Conservation (phyloP, 2,888 invertebrate genomes). For the Macroteleia sp. region DNA sequence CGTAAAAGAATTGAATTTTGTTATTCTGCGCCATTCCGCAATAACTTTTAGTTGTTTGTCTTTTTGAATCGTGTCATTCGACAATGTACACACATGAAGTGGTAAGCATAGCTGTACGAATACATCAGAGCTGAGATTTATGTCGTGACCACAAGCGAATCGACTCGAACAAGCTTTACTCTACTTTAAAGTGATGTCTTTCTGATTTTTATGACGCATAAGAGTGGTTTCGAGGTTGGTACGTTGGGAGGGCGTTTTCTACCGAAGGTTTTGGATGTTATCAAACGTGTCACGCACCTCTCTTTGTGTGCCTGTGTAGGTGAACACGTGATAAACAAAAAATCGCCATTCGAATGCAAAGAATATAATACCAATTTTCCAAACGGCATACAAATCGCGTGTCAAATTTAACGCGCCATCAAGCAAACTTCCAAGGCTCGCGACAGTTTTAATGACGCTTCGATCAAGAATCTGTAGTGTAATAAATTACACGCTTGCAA, state of each 20-base stretch:
- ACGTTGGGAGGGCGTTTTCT: slow-evolving; percentile 27
- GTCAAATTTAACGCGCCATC: slow-evolving; percentile 25
- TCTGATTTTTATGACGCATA: slow-evolving; percentile 50
- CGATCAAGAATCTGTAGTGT: slow-evolving; percentile 18
- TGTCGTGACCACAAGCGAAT: slow-evolving; percentile 40
- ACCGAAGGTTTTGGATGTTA: slow-evolving; percentile 55
- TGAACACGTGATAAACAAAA: slow-evolving; percentile 33
- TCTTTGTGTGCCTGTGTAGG: slow-evolving; percentile 9
- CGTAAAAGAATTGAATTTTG: neutral
- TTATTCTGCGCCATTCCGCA: neutral
- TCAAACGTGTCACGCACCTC: slow-evolving; percentile 42
- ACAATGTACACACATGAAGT: neutral
- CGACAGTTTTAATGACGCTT: slow-evolving; percentile 30
- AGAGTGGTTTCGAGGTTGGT: slow-evolving; percentile 41
- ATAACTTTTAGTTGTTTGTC: slow-evolving; percentile 5
- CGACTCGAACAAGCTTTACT: slow-evolving; percentile 34
- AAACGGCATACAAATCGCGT: slow-evolving; percentile 63
- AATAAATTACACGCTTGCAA: slow-evolving; percentile 22
- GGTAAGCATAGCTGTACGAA: slow-evolving; percentile 8
- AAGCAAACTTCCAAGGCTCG: slow-evolving; percentile 52
- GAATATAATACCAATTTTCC: slow-evolving; percentile 70
- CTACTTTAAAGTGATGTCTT: slow-evolving; percentile 40
- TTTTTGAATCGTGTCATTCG: neutral
- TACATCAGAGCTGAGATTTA: slow-evolving; percentile 38
- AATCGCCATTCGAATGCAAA: slow-evolving; percentile 64